Evolutionary conservation across 1,140 invertebrate genomes (phyloP).

Genomic region (Zaprionus capensis): DNA sequence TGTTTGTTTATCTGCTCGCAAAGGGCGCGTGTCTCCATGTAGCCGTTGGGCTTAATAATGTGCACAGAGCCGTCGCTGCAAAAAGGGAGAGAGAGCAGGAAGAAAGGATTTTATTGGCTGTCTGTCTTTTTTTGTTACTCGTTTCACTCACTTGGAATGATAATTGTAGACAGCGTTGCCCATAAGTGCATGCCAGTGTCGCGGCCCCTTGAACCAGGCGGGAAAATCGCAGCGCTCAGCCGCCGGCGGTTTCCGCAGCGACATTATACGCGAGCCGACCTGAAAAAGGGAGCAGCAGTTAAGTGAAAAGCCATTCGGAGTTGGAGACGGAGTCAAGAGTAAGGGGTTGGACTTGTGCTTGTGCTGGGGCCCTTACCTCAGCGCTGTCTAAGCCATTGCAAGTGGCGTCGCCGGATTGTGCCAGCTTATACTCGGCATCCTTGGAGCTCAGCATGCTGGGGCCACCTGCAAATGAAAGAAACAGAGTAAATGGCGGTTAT

Average conservation of each 20-base stretch:
- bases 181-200: conserved; percentile 84
- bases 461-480: conserved; percentile 63
- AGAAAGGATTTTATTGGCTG: conserved; percentile 53
- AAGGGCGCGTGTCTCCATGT: conserved; percentile 84
- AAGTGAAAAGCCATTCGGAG: conserved; percentile 25
- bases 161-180: conserved; percentile 83
- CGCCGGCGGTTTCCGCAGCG: conserved; percentile 79
- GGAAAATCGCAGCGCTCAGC: conserved; percentile 84
- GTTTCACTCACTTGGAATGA: conserved; percentile 84
- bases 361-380: conserved; percentile 65
- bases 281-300: conserved; percentile 38
- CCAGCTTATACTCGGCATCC: conserved; percentile 90
- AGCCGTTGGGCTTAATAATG: conserved; percentile 84
- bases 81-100: conserved; percentile 10
- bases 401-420: conserved; percentile 94
- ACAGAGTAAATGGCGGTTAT: conserved; percentile 34
- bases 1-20: conserved; percentile 84
- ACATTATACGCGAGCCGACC: conserved; percentile 84
- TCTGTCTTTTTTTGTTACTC: conserved; percentile 43
- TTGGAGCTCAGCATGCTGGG: conserved; percentile 77
- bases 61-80: conserved; percentile 83
- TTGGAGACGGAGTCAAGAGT: not conserved
- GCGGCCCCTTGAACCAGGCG: conserved; percentile 83
- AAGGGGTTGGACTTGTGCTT: not conserved
- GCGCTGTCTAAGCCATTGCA: conserved; percentile 94